Evolutionary conservation across 2,797 vertebrate species (phyloP), one percentile per base, ranked within the genome.

Genomic region (Hylomyscus alleni): DNA sequence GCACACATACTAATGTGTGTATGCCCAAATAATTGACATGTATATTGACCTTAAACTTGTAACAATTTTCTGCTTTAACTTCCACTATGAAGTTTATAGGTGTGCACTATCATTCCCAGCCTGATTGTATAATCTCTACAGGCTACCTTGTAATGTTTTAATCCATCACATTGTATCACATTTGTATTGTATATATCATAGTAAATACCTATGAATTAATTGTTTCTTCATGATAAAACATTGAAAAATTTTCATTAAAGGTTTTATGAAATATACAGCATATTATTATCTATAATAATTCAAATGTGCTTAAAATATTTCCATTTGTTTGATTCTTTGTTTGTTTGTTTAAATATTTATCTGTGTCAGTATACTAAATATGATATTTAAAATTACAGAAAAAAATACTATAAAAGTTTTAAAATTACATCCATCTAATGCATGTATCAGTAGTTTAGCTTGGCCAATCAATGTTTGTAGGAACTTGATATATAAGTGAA

Each of bases 81-180:
- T 69, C 47, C 20, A 12, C 20, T 52, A 22, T 69, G 37, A 52
- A 17, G 24, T n/a, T 69, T 54, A 37, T 37, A 72, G 20, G 1
- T 34, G 6, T 26, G 1, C 1, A 26, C 20, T 10, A 17, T n/a
- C 12, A 37, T 47, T 14, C 6, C 11, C n/a, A 50, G 6, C 0
- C 20, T 52, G 37, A 62, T 24, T 37, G 2, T 60, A 34, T 10
- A 31, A 62, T 34, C 14, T 24, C 11, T 40, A 73, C 31, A 8
- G 7, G 13, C 8, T 34, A 17, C 24, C 34, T 15, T 31, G 56
- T 24, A 8, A 37, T 52, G 4, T 80, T 62, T 75, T 24, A 37
- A 54, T 54, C 65, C 3, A 24, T 44, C 44, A 44, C 44, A 44
- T 44, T 44, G 44, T 44, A 44, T 44, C 44, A 44, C 44, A 44